Percentiles rank a stretch among this genome's conserved stretches.
phyloP scores from a whole-genome alignment of 2,888 invertebrate species.

The Aleiodes leptofemur region DNA sequence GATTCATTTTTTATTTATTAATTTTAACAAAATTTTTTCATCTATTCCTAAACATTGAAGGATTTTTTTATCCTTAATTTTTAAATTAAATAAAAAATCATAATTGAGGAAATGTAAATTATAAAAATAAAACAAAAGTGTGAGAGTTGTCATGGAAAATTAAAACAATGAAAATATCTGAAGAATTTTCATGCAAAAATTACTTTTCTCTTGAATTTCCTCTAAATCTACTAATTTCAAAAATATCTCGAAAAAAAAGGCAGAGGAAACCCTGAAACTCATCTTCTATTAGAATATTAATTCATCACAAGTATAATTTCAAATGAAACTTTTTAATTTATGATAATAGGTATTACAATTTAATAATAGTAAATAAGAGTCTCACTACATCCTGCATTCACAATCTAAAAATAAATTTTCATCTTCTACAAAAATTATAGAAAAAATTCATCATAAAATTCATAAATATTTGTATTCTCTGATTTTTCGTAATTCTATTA shows the following conservation, averaged over 20 bases:
- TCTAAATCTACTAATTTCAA: too few relatives aligned
- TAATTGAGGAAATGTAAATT: not conserved
- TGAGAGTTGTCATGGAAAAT: conserved; percentile 20
- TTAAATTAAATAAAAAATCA: conserved; percentile 14
- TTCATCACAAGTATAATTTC: conserved; percentile 31
- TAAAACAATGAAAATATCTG: conserved; percentile 2
- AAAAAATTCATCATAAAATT: too few relatives aligned
- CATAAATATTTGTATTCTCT: conserved; percentile 44
- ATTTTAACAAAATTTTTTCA: not conserved
- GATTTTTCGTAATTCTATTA: conserved; percentile 34
- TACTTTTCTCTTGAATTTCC: not conserved
- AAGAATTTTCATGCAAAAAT: not conserved
- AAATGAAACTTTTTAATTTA: conserved; percentile 56
- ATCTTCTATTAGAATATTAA: conserved; percentile 23
- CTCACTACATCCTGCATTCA: conserved; percentile 62
- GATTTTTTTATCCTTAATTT: not conserved
- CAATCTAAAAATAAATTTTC: conserved; percentile 56
- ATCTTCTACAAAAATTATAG: conserved; percentile 45
- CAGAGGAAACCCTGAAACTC: not conserved
- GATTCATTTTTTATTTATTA: conserved; percentile 24
- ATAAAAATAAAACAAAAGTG: conserved; percentile 18
- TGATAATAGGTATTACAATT: conserved; percentile 60
- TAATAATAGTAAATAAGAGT: conserved; percentile 61
- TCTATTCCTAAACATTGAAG: not conserved
- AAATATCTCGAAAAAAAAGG: not conserved